These are phyloP conservation scores for Lepidurus couesii DNA, from an alignment of 1,140 invertebrate genomes.

Conservation along the genomic window DNA sequence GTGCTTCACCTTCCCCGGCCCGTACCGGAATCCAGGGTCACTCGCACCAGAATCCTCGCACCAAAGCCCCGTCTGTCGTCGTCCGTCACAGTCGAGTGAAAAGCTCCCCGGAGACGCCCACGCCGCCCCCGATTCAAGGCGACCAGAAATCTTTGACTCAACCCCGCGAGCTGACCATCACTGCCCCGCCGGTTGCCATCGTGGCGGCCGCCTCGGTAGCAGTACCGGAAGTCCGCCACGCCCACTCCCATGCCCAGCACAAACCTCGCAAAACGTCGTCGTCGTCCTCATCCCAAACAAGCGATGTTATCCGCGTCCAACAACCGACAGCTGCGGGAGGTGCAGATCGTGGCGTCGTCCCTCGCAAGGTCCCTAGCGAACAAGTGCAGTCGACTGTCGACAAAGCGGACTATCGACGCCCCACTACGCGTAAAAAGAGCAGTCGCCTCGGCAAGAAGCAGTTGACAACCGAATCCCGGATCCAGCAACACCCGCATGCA, in stretches of 20 bases:
- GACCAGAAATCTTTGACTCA: slow-evolving; percentile 32
- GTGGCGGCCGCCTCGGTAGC: background rate
- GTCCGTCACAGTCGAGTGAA: slow-evolving; percentile 31
- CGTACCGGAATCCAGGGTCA: background rate
- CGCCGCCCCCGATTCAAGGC: slow-evolving; percentile 14
- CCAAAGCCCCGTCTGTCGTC: slow-evolving; percentile 20
- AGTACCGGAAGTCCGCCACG: slow-evolving; percentile 10
- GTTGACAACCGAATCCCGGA: slow-evolving; percentile 5
- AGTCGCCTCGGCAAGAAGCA: slow-evolving; percentile 29
- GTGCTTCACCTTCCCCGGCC: background rate
- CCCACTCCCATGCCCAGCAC: slow-evolving; percentile 4
- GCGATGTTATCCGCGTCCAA: background rate
- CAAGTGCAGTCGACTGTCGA: slow-evolving; percentile 12
- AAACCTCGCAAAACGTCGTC: background rate
- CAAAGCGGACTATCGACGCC: slow-evolving; percentile 16
- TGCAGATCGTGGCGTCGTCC: background rate
- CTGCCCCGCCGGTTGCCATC: background rate
- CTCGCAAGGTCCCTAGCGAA: background rate
- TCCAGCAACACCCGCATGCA: slow-evolving; percentile 19
- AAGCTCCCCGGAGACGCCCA: slow-evolving; percentile 24
- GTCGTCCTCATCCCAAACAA: background rate
- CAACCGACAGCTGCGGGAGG: background rate
- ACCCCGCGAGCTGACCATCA: background rate
- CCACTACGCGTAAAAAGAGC: slow-evolving; percentile 11
- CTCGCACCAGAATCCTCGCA: background rate